A percentile compares a stretch with the other conserved stretches of the same genome.
phyloP scores from a whole-genome alignment of 2,888 invertebrate species.

The Hydraecia micacea region DNA sequence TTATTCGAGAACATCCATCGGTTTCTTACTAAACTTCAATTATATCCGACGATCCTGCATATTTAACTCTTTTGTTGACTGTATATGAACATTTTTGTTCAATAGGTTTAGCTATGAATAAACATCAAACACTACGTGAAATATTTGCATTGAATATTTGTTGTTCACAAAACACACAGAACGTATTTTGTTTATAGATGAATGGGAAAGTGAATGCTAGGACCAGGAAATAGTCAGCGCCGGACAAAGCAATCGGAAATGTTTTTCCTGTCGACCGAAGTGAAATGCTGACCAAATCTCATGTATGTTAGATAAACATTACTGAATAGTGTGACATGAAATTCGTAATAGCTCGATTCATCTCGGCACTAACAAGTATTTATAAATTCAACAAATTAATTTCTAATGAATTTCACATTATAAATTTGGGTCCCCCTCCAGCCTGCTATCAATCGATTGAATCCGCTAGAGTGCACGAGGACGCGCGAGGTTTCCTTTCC shows the following conservation, averaged over 20 bases:
- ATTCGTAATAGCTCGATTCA: neutral
- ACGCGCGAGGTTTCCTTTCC: neutral
- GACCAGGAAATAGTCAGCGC: slow-evolving; percentile 47
- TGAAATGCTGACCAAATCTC: slow-evolving; percentile 14
- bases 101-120: neutral
- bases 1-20: no score
- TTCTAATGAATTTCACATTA: neutral
- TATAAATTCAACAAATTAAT: neutral
- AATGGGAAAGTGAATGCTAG: slow-evolving; percentile 1
- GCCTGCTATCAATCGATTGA: neutral
- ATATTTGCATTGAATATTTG: slow-evolving; percentile 7
- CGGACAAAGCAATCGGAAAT: slow-evolving; percentile 57
- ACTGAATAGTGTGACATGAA: neutral
- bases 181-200: slow-evolving; percentile 23
- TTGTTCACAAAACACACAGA: slow-evolving; percentile 13
- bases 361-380: no score
- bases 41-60: no score
- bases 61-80: no score
- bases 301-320: neutral
- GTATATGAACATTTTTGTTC: neutral
- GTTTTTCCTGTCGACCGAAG: slow-evolving; percentile 24
- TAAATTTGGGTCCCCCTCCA: no score
- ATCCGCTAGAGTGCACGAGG: neutral
- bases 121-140: neutral
- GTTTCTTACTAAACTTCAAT: no score